Base-by-base conservation (phyloP, 2,797 vertebrate species). In the Macrochelys suwanniensis region DNA sequence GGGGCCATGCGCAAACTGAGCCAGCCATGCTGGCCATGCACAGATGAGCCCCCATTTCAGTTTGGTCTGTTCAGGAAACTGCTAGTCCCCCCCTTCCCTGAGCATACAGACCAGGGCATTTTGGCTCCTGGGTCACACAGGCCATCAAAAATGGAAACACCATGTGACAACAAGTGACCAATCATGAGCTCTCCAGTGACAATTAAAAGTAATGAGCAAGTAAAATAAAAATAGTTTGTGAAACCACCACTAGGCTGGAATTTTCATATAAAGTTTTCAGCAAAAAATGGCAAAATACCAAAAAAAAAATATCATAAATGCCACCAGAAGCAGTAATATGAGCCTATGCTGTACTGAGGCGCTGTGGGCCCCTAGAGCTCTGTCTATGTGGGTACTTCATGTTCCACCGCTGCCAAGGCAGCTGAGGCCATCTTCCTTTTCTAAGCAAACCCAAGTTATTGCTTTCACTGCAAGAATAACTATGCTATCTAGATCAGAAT, bases 21-120 rank as follows among this genome's bases (percentile, higher is more conserved):
- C 10, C 65, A n/a, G 9, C n/a, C 28, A 23, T 5, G 51, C 28
- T 0, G 5, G 49, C 6, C 1, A 2, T 15, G 50, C 28, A 1
- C 11, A 31, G 51, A 25, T 47, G 76, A 65, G 53, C n/a, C 13
- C 12, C 57, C 42, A 12, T 88, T 71, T 12, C 16, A 71, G 19
- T 42, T 19, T 71, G n/a, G 65, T 37, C n/a, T 21, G n/a, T 37
- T 42, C 21, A 71, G n/a, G 19, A n/a, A n/a, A 37, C n/a, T 37
- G n/a, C n/a, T 23, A 65, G 7, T n/a, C 33, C 17, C n/a, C 65
- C 17, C 5, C 5, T 51, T 16, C 50, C 50, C 16, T 51, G 50
- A 51, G 15, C 5, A 37, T 71, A 21, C 65, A 71, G 65, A n/a
- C n/a, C n/a, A 23, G n/a, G 16, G 65, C n/a, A 71, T 19, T 42